Percentiles rank a stretch among this genome's conserved stretches.
Conservation (phyloP, 2,797 vertebrate genomes). For the Pangasius larnaudii region DNA sequence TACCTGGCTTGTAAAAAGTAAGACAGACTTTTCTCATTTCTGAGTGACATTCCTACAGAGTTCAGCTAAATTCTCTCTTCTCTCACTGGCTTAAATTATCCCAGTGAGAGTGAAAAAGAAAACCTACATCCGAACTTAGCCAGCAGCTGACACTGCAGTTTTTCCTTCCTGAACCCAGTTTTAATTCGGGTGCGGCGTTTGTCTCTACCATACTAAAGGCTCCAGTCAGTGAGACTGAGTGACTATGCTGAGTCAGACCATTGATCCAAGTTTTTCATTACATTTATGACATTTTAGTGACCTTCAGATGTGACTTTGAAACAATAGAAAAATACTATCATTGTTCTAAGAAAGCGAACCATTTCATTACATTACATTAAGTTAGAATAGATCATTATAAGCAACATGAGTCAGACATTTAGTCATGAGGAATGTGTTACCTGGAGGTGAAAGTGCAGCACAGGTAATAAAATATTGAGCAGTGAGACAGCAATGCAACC, state of each 20-base stretch:
- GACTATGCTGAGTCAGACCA: constrained; percentile 59
- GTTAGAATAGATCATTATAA: not conserved
- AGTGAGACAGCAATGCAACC: constrained; percentile 54
- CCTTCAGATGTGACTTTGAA: constrained; percentile 18
- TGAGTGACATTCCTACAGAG: constrained; percentile 12
- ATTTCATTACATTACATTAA: constrained; percentile 13
- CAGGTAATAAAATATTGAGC: constrained; percentile 56
- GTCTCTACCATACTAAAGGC: constrained; percentile 35
- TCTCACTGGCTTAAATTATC: constrained; percentile 39
- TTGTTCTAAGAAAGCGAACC: not conserved
- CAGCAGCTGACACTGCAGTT: constrained; percentile 52
- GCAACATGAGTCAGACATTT: constrained; percentile 34
- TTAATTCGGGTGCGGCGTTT: constrained; percentile 57
- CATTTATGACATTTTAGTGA: constrained; percentile 43
- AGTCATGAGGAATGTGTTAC: constrained; percentile 42
- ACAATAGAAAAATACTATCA: not conserved
- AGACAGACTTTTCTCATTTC: not conserved
- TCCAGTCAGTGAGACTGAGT: constrained; percentile 43
- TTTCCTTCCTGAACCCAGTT: constrained; percentile 52
- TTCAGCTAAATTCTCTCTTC: constrained; percentile 15
- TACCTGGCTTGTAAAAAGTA: not conserved
- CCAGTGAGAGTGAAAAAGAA: constrained; percentile 41
- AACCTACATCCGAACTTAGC: constrained; percentile 36
- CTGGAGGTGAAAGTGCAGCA: constrained; percentile 53
- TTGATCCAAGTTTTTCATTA: constrained; percentile 54